phyloP scores from a whole-genome alignment of 2,113 vertebrate species.

The Catharus bicknelli region DNA sequence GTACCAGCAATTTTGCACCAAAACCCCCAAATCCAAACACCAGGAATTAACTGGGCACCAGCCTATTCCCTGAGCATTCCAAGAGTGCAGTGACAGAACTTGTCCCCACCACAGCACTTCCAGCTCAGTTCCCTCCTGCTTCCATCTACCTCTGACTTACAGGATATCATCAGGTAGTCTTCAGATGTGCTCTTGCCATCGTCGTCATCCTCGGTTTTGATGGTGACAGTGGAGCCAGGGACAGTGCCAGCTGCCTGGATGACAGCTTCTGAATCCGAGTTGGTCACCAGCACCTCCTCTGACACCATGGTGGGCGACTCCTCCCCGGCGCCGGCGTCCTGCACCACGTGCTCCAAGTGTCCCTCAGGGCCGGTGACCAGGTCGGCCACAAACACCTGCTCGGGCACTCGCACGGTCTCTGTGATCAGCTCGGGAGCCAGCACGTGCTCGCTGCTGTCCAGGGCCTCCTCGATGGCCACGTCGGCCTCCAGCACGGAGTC shows the following conservation, averaged over 20 bases:
- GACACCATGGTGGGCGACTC: conserved; percentile 85
- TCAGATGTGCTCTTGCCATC: conserved; percentile 92
- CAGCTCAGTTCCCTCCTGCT: conserved; percentile 10
- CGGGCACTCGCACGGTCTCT: conserved; percentile 80
- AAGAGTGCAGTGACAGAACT: background rate
- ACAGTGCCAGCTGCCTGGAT: conserved; percentile 83
- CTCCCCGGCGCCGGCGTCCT: conserved; percentile 77
- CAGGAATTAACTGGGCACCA: background rate
- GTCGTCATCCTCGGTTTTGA: conserved; percentile 91
- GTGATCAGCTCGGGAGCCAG: conserved; percentile 86
- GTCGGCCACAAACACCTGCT: conserved; percentile 96
- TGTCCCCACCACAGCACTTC: conserved; percentile 20
- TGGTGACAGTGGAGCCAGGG: conserved; percentile 84
- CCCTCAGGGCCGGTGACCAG: conserved; percentile 88
- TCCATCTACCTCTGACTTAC: conserved; percentile 78
- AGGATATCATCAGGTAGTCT: conserved; percentile 98
- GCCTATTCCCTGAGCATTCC: background rate
- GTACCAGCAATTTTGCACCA: background rate
- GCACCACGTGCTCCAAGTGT: conserved; percentile 87
- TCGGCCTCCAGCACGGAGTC: conserved; percentile 88
- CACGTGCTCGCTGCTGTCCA: conserved; percentile 86
- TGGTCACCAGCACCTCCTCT: conserved; percentile 91
- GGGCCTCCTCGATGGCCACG: conserved; percentile 91
- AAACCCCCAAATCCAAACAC: background rate
- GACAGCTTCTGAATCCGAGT: conserved; percentile 87